A percentile compares a stretch with the other conserved stretches of the same genome.
Evolutionary conservation across 1,140 invertebrate genomes (phyloP).

Genomic region (Ephestia elutella): DNA sequence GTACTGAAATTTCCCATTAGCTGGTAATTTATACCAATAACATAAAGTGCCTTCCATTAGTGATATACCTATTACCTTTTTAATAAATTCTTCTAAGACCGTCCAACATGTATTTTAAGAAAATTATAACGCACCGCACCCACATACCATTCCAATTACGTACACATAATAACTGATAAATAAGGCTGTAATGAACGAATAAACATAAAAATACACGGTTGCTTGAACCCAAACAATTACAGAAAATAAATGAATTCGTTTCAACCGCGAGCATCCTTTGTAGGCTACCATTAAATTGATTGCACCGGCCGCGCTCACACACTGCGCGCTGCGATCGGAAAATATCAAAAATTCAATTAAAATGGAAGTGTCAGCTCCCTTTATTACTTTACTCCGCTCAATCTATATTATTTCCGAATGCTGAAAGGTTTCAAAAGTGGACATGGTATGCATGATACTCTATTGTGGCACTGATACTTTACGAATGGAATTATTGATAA

Average conservation of each 20-base stretch:
- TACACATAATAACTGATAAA: too few species aligned
- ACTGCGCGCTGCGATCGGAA: not conserved
- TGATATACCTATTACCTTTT: too few species aligned
- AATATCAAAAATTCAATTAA: slow-evolving; percentile 2
- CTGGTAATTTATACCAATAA: not conserved
- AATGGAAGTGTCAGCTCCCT: not conserved
- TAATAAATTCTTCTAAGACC: too few species aligned
- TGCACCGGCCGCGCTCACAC: not conserved
- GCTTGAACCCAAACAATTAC: not conserved
- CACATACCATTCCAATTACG: too few species aligned
- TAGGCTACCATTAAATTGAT: not conserved
- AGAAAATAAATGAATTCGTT: not conserved
- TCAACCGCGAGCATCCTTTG: not conserved
- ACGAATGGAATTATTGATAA: too few species aligned
- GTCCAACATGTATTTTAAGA: too few species aligned
- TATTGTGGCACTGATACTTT: too few species aligned
- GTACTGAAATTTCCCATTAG: not conserved
- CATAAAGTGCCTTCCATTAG: too few species aligned
- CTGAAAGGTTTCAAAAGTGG: not conserved
- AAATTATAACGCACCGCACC: too few species aligned
- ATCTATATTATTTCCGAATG: not conserved
- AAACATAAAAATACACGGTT: too few species aligned
- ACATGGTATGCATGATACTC: too few species aligned
- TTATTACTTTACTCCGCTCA: not conserved
- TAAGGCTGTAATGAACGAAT: too few species aligned